These are phyloP conservation scores for Sylvietta virens DNA, from an alignment of 2,113 vertebrate species.

Conservation along the genomic window DNA sequence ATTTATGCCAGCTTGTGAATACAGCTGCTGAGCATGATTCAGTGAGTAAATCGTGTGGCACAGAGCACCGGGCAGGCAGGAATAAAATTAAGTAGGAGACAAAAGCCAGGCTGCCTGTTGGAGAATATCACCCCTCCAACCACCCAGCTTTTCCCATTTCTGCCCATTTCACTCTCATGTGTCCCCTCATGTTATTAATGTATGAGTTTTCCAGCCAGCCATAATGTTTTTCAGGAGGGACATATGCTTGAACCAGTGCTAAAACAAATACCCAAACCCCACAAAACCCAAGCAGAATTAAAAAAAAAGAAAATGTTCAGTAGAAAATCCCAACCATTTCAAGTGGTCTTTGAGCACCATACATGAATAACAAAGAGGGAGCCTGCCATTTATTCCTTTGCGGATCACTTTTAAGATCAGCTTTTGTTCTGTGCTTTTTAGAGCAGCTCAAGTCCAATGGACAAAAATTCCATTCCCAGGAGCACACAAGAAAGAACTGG, in stretches of 20 bases:
- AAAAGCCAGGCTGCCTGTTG: conserved; percentile 42
- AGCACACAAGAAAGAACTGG: conserved; percentile 39
- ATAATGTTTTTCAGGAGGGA: not conserved
- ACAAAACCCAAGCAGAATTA: not conserved
- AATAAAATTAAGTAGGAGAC: conserved; percentile 48
- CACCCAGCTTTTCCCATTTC: not conserved
- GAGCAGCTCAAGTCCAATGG: conserved; percentile 25
- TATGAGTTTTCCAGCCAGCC: not conserved
- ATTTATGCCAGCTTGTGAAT: conserved; percentile 53
- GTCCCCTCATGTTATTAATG: not conserved
- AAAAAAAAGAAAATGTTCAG: not conserved
- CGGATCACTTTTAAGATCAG: conserved; percentile 61
- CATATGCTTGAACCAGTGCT: not conserved
- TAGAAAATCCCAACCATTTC: conserved; percentile 50
- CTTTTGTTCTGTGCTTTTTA: conserved; percentile 59
- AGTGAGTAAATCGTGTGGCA: conserved; percentile 13
- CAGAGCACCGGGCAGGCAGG: not conserved
- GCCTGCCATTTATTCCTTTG: conserved; percentile 58
- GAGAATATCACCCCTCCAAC: not conserved
- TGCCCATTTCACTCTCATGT: not conserved
- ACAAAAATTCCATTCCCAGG: conserved; percentile 62
- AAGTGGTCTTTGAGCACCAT: conserved; percentile 53
- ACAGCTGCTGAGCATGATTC: conserved; percentile 44
- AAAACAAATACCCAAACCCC: conserved; percentile 7
- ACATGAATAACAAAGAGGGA: conserved; percentile 59